Evolutionary conservation across 1,140 invertebrate genomes (phyloP).

Genomic region (Medauroidea extradentata): DNA sequence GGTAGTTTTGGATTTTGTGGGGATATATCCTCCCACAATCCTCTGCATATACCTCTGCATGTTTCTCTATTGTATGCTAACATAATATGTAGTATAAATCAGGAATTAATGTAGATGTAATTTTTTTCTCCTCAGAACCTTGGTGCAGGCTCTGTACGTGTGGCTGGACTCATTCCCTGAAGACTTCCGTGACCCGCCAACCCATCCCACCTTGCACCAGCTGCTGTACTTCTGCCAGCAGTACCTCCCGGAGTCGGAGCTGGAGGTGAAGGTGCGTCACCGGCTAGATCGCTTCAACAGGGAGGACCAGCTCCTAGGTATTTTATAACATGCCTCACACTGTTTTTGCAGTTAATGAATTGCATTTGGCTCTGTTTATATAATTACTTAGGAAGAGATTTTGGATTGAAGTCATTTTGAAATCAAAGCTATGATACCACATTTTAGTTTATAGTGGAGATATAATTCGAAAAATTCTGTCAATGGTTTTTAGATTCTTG

Average conservation of each 20-base stretch:
- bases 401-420: not conserved
- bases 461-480: too few relatives aligned
- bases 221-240: constrained; percentile 80
- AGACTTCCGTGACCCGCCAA: constrained; percentile 89
- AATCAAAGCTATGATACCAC: not conserved
- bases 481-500: too few relatives aligned
- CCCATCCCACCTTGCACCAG: constrained; percentile 72
- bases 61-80: too few relatives aligned
- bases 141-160: constrained; percentile 84
- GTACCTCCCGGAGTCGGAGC: constrained; percentile 71
- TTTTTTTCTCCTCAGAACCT: constrained; percentile 65
- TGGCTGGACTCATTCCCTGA: constrained; percentile 97
- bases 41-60: too few relatives aligned
- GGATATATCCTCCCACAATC: too few relatives aligned
- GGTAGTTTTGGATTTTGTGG: too few relatives aligned
- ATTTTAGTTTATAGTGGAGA: too few relatives aligned
- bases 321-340: not conserved
- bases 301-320: constrained; percentile 48
- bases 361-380: too few relatives aligned
- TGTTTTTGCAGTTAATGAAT: too few relatives aligned
- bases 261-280: constrained; percentile 66
- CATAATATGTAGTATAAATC: too few relatives aligned
- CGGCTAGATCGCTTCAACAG: constrained; percentile 55
- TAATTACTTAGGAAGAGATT: not conserved
- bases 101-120: too few relatives aligned